Conservation (phyloP, 2,888 invertebrate genomes). For the Cyrtodaria siliqua region DNA sequence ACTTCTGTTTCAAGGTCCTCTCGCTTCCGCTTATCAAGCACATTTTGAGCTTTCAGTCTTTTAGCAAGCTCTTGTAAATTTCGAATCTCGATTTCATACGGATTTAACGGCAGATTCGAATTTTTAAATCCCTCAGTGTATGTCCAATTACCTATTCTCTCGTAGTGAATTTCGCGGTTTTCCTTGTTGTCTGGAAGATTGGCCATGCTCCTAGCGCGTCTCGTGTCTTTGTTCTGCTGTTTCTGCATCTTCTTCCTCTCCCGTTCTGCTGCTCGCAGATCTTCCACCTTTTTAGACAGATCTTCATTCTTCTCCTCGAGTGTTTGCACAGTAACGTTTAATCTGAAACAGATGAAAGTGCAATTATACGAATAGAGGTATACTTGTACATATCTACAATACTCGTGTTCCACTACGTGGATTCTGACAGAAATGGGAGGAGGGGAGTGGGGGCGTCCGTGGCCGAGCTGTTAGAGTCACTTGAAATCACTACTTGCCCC, state of each 20-base stretch:
- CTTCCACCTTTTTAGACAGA: conserved; percentile 92
- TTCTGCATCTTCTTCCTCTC: conserved; percentile 67
- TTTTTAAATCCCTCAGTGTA: conserved; percentile 75
- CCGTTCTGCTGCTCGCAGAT: conserved; percentile 86
- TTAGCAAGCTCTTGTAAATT: conserved; percentile 80
- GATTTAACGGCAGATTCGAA: conserved; percentile 76
- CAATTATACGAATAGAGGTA: too few species aligned
- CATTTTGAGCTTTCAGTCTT: conserved; percentile 77
- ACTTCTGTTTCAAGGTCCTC: conserved; percentile 80
- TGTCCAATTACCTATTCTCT: conserved; percentile 74
- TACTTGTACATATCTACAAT: too few species aligned
- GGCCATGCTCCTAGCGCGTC: conserved; percentile 77
- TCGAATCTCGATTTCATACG: conserved; percentile 79
- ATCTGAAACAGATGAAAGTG: conserved; percentile 67
- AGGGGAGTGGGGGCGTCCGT: too few species aligned
- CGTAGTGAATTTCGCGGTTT: conserved; percentile 76
- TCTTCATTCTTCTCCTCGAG: conserved; percentile 95
- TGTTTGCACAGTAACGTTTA: conserved; percentile 89
- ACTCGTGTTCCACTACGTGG: too few species aligned
- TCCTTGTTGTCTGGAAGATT: conserved; percentile 70
- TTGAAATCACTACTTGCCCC: too few species aligned
- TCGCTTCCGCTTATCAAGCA: conserved; percentile 78
- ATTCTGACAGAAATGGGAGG: too few species aligned
- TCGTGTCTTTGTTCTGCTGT: conserved; percentile 75
- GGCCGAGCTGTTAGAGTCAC: too few species aligned